Evolutionary conservation across 1,140 invertebrate species (phyloP).

Genomic region (Drosophila bocqueti): DNA sequence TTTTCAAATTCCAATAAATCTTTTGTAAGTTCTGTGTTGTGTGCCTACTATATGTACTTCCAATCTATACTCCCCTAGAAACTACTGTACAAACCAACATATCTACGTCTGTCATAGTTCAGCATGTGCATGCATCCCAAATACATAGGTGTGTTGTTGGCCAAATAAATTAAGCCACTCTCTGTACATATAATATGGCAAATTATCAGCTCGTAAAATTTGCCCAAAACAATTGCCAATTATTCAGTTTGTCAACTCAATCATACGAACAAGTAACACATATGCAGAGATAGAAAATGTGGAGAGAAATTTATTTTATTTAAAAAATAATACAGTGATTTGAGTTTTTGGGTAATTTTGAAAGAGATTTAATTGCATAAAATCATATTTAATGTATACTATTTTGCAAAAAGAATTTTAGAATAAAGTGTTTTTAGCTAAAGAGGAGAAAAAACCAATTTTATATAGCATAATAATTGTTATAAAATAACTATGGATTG

Average conservation of each 20-base stretch:
- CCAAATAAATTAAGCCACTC: slow-evolving; percentile 44
- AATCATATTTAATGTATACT: neutral
- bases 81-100: slow-evolving; percentile 48
- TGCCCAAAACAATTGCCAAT: slow-evolving; percentile 78
- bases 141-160: slow-evolving; percentile 15
- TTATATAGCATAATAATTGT: no score
- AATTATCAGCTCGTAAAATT: slow-evolving; percentile 81
- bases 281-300: slow-evolving; percentile 3
- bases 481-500: no score
- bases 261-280: slow-evolving; percentile 17
- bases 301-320: no score
- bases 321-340: no score
- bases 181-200: slow-evolving; percentile 74
- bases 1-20: slow-evolving; percentile 77
- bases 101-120: slow-evolving; percentile 41
- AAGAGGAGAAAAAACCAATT: no score
- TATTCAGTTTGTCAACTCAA: slow-evolving; percentile 78
- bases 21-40: slow-evolving; percentile 74
- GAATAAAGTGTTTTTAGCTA: neutral
- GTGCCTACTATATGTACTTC: slow-evolving; percentile 53
- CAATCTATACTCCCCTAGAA: slow-evolving; percentile 34
- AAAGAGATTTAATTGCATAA: neutral
- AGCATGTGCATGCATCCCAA: slow-evolving; percentile 72
- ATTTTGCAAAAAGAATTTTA: neutral
- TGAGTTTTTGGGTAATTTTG: no score